Conservation (phyloP, 2,113 vertebrate genomes). For the Sinosuthora webbiana region DNA sequence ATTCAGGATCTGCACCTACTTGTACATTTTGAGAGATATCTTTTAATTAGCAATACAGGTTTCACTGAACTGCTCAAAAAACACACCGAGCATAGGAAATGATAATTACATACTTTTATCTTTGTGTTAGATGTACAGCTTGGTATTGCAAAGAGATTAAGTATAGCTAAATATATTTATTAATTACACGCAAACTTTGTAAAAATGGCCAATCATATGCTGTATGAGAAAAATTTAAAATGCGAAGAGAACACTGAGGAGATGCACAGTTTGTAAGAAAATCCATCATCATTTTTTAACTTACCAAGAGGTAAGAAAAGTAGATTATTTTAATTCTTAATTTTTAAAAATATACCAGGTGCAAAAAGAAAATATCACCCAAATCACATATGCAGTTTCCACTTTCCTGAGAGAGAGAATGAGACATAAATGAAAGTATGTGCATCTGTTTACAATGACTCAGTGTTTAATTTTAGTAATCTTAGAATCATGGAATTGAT, state of each 20-base stretch:
- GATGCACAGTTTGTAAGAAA: background rate
- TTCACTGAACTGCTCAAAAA: background rate
- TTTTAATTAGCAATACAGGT: background rate
- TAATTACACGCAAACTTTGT: background rate
- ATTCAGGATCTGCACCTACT: background rate
- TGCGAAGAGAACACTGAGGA: background rate
- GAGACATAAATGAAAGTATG: background rate
- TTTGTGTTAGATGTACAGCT: background rate
- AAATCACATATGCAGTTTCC: constrained; percentile 25
- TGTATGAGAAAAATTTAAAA: background rate
- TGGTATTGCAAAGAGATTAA: background rate
- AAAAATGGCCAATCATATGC: background rate
- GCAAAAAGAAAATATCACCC: constrained; percentile 3
- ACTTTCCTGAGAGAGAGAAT: background rate
- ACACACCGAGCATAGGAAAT: background rate
- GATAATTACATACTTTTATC: background rate
- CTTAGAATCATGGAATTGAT: background rate
- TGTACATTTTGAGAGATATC: background rate
- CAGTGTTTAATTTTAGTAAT: constrained; percentile 39
- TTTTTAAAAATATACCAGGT: constrained; percentile 35
- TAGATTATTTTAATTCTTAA: constrained; percentile 9
- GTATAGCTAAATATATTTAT: background rate
- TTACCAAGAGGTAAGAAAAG: background rate
- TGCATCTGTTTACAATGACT: constrained; percentile 45
- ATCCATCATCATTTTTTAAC: background rate